Conservation (phyloP, 2,797 vertebrate species). For the Buphagus erythrorhynchus region DNA sequence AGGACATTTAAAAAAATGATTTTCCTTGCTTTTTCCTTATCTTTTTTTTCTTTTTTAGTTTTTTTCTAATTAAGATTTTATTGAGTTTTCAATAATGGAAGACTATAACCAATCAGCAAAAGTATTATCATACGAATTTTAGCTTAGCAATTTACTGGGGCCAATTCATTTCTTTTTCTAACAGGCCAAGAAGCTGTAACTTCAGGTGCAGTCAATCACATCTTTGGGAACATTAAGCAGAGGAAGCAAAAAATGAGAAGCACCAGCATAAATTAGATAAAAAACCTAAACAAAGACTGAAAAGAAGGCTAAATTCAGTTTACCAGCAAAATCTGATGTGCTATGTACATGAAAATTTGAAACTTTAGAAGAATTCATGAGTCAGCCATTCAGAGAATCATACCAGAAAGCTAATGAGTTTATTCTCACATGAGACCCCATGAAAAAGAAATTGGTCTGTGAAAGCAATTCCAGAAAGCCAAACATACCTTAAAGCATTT, state of each 20-base stretch:
- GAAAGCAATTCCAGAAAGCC: constrained; percentile 40
- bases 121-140: constrained; percentile 40
- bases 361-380: constrained; percentile 31
- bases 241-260: constrained; percentile 22
- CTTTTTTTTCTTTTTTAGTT: background rate
- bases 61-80: constrained; percentile 44
- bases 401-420: constrained; percentile 12
- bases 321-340: background rate
- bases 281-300: constrained; percentile 19
- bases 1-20: background rate
- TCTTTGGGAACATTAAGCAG: background rate
- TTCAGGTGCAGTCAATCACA: constrained; percentile 43
- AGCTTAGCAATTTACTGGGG: constrained; percentile 3
- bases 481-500: constrained; percentile 5
- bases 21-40: constrained; percentile 29
- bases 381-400: background rate
- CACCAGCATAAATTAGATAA: constrained; percentile 24
- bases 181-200: background rate
- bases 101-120: constrained; percentile 9
- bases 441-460: constrained; percentile 25
- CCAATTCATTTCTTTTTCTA: constrained; percentile 21
- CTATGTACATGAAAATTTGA: background rate
- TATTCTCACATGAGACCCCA: constrained; percentile 27
- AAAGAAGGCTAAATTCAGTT: constrained; percentile 14
- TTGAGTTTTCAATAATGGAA: constrained; percentile 29